phyloP scores from a whole-genome alignment of 2,797 vertebrate genomes.

The Molothrus aeneus region DNA sequence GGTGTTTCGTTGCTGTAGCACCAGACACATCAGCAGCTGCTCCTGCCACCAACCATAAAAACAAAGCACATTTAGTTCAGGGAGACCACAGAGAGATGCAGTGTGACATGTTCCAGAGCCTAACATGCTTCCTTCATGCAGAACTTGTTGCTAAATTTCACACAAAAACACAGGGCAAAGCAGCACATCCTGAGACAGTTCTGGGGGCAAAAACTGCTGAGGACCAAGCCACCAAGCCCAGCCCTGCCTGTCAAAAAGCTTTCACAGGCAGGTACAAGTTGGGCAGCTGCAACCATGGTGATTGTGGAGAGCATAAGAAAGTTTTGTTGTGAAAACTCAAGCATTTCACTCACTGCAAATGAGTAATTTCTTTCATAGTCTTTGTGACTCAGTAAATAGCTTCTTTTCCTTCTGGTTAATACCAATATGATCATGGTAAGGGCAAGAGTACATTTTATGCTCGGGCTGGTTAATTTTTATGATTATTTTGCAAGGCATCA shows the following conservation, averaged over 20 bases:
- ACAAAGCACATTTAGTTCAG: background rate
- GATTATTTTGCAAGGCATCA: background rate
- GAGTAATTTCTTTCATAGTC: background rate
- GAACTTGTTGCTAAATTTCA: background rate
- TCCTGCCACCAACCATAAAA: background rate
- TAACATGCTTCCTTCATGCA: accelerated
- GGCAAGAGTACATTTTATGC: background rate
- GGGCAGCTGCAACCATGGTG: background rate
- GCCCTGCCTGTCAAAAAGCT: background rate
- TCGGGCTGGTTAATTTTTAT: slow-evolving; percentile 3
- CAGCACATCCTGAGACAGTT: background rate
- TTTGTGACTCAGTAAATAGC: background rate
- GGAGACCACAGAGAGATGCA: background rate
- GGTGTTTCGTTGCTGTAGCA: background rate
- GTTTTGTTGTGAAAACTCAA: background rate
- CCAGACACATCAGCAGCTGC: background rate
- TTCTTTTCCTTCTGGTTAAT: background rate
- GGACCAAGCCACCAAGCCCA: accelerated
- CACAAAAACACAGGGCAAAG: background rate
- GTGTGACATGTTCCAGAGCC: background rate
- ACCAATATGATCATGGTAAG: background rate
- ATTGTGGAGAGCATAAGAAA: background rate
- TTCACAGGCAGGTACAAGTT: background rate
- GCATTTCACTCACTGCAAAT: background rate
- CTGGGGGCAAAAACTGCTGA: accelerated